Evolutionary conservation across 2,797 vertebrate genomes (phyloP).

Genomic region (Poeciliopsis paucimaculata): DNA sequence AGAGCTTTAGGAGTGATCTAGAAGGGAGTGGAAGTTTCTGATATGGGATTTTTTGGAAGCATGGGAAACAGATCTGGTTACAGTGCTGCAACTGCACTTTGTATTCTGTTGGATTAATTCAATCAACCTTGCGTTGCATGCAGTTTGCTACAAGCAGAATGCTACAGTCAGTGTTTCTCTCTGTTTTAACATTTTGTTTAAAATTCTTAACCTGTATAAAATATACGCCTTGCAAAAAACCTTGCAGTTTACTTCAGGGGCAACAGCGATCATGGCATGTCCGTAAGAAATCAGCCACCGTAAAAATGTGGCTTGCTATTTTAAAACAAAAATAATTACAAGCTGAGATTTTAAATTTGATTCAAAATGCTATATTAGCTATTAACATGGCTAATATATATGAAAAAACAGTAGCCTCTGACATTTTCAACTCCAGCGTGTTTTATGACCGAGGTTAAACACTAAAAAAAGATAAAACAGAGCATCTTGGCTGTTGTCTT

Average conservation of each 20-base stretch:
- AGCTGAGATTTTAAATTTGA: neutral
- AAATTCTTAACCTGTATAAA: neutral
- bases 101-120: slow-evolving; percentile 12
- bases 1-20: slow-evolving; percentile 29
- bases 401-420: neutral
- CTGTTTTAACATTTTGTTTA: neutral
- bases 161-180: neutral
- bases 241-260: neutral
- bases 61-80: slow-evolving; percentile 51
- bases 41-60: slow-evolving; percentile 51
- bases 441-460: neutral
- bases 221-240: neutral
- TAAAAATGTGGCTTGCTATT: neutral
- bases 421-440: neutral
- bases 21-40: slow-evolving; percentile 50
- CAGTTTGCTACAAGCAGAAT: neutral
- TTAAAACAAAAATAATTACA: neutral
- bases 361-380: neutral
- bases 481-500: neutral
- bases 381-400: neutral
- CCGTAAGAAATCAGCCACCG: neutral
- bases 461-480: neutral
- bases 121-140: too few species aligned
- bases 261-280: neutral
- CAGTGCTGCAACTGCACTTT: slow-evolving; percentile 29